phyloP scores from a whole-genome alignment of 2,888 invertebrate species.

The Drosophila paramelanica region DNA sequence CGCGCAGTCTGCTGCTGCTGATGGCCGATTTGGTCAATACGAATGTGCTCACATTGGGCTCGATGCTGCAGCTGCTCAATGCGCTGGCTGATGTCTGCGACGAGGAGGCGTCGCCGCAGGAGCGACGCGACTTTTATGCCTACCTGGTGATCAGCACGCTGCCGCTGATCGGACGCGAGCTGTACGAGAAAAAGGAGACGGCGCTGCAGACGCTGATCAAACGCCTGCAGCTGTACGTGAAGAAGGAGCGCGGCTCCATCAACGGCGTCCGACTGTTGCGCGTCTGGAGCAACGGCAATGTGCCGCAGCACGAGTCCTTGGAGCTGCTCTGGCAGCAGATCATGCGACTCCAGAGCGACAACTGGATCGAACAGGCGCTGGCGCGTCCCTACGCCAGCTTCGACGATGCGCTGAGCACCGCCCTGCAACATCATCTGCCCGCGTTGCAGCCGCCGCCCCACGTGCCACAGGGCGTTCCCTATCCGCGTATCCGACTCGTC shows the following conservation, averaged over 20 bases:
- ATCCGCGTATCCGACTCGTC: constrained; percentile 96
- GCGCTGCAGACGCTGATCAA: constrained; percentile 94
- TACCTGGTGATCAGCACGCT: constrained; percentile 95
- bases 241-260: constrained; percentile 94
- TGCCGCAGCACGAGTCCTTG: constrained; percentile 96
- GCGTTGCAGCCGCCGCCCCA: constrained; percentile 1
- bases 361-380: constrained; percentile 98
- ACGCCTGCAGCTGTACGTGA: constrained; percentile 95
- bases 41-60: constrained; percentile 96
- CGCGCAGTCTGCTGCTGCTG: constrained; percentile 93
- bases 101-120: constrained; percentile 96
- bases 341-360: constrained; percentile 93
- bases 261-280: constrained; percentile 92
- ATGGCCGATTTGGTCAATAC: constrained; percentile 98
- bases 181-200: constrained; percentile 97
- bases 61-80: constrained; percentile 94
- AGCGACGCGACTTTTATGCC: constrained; percentile 92
- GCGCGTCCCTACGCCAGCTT: constrained; percentile 97
- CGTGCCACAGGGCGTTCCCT: constrained; percentile 88
- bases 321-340: constrained; percentile 98
- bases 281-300: constrained; percentile 94
- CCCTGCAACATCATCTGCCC: constrained; percentile 96
- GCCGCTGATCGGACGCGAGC: constrained; percentile 97
- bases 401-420: constrained; percentile 96
- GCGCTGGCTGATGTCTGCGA: constrained; percentile 94